A percentile compares a stretch with the other conserved stretches of the same genome.
Conservation (phyloP, 2,888 invertebrate genomes). For the Amorpha juglandis region DNA sequence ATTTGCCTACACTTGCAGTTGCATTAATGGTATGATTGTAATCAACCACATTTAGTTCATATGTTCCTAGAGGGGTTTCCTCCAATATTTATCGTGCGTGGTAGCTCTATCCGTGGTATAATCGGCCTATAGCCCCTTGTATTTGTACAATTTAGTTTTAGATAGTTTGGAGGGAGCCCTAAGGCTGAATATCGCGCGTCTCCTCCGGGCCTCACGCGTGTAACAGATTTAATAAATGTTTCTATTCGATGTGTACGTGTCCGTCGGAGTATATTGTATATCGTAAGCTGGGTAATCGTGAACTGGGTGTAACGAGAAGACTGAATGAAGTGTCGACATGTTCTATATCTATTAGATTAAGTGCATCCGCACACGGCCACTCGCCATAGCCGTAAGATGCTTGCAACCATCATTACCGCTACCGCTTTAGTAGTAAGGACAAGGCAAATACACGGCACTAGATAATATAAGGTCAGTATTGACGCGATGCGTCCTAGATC, state of each 20-base stretch:
- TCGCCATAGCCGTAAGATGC: neutral
- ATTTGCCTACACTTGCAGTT: no score
- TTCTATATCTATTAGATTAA: conserved; percentile 21
- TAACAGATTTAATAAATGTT: conserved; percentile 19
- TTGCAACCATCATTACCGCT: no score
- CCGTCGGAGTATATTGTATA: conserved; percentile 22
- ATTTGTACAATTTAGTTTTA: conserved; percentile 8
- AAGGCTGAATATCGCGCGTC: neutral
- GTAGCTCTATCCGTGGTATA: neutral
- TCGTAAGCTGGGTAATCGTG: conserved; percentile 40
- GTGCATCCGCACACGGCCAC: neutral
- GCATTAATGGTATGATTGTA: no score
- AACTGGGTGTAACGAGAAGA: conserved; percentile 74
- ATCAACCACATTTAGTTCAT: no score
- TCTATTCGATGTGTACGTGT: conserved; percentile 18
- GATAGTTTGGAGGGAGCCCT: neutral
- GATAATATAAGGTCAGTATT: no score
- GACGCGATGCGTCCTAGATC: no score
- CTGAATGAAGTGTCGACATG: conserved; percentile 64
- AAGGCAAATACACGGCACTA: no score
- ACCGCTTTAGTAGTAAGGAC: no score
- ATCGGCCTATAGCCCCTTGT: conserved; percentile 8
- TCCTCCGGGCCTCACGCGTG: conserved; percentile 2
- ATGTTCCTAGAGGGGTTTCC: neutral
- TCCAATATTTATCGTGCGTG: conserved; percentile 1